Conservation (phyloP, 1,140 invertebrate genomes). For the Laodelphax striatellus region DNA sequence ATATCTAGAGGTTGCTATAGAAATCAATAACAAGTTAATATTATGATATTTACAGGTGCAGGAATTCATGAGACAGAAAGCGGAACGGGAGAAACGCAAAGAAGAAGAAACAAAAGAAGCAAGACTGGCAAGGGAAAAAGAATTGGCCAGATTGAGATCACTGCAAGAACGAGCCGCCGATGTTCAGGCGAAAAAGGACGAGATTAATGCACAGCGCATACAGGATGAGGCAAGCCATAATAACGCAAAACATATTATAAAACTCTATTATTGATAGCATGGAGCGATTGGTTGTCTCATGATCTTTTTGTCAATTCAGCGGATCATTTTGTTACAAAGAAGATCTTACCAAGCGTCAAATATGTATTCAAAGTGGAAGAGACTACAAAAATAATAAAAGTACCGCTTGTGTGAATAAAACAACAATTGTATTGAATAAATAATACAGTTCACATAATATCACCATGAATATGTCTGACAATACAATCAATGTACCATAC, state of each 20-base stretch:
- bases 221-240: constrained; percentile 36
- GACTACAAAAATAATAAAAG: no score
- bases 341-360: no score
- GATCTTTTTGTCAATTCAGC: neutral
- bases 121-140: constrained; percentile 35
- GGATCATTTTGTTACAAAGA: no score
- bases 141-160: constrained; percentile 34
- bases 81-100: constrained; percentile 39
- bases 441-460: no score
- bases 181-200: constrained; percentile 35
- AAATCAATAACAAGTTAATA: no score
- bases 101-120: constrained; percentile 38
- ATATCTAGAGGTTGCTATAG: no score
- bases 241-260: neutral
- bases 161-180: constrained; percentile 35
- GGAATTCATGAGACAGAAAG: constrained; percentile 45
- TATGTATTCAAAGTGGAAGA: no score
- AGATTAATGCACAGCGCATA: constrained; percentile 37
- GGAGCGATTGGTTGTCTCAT: no score
- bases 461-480: no score
- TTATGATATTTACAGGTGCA: constrained; percentile 31
- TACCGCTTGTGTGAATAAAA: no score
- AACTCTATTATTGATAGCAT: neutral
- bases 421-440: no score
- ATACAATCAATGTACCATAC: no score